Evolutionary conservation across 2,797 vertebrate species (phyloP).

Genomic region (Mastacembelus armatus): DNA sequence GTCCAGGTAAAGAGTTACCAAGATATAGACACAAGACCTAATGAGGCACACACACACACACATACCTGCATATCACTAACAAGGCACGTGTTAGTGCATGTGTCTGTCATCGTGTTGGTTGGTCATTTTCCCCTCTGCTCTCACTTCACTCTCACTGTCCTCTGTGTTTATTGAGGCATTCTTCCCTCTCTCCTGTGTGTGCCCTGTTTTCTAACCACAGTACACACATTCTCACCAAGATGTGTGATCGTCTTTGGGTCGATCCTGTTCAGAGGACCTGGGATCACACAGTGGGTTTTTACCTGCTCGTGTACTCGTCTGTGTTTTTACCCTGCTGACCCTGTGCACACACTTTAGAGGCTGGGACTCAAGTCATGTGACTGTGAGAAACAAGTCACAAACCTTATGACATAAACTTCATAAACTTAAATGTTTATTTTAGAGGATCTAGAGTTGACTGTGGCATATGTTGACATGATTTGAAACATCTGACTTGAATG

Average conservation of each 20-base stretch:
- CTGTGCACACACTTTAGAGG: constrained; percentile 38
- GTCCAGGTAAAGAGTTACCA: constrained; percentile 81
- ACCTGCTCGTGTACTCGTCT: constrained; percentile 37
- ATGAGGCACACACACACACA: constrained; percentile 46
- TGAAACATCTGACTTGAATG: neutral
- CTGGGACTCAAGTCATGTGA: constrained; percentile 55
- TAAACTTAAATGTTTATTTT: neutral
- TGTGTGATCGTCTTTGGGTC: constrained; percentile 57
- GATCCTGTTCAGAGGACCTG: constrained; percentile 34
- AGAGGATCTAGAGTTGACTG: neutral
- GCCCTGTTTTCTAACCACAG: constrained; percentile 32
- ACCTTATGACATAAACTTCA: neutral
- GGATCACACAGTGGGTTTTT: constrained; percentile 32
- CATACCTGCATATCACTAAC: no score
- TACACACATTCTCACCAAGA: constrained; percentile 35
- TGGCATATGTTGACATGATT: neutral
- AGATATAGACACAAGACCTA: constrained; percentile 41
- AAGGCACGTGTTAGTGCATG: no score
- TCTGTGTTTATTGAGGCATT: no score
- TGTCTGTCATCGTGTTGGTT: constrained; percentile 49
- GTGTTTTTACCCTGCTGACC: constrained; percentile 34
- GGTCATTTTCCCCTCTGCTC: constrained; percentile 31
- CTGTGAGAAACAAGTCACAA: neutral
- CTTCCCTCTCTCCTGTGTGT: constrained; percentile 28
- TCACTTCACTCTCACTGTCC: constrained; percentile 66